Conservation (phyloP, 2,888 invertebrate genomes). For the Polydrusus pterygomalis region DNA sequence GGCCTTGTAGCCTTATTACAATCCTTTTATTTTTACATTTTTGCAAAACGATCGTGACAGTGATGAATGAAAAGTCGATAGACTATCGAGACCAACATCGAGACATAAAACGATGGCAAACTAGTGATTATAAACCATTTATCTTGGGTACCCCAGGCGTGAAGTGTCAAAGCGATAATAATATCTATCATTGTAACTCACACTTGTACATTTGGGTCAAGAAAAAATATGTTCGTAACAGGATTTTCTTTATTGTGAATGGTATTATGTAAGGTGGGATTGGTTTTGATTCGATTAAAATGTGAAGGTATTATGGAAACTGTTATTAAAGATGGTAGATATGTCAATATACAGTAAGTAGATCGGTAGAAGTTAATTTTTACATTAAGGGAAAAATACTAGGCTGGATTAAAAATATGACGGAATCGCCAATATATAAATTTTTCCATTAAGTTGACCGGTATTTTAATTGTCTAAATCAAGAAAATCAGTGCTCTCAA, state of each 20-base stretch:
- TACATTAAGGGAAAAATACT: too few species aligned
- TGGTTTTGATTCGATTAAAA: constrained; percentile 1
- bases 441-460: too few species aligned
- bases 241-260: constrained; percentile 35
- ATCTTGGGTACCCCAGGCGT: constrained; percentile 36
- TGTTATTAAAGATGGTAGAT: too few species aligned
- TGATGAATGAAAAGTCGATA: constrained; percentile 42
- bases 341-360: not conserved
- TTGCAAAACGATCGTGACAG: constrained; percentile 37
- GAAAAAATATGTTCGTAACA: constrained; percentile 39
- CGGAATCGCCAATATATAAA: too few species aligned
- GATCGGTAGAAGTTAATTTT: not conserved
- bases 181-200: constrained; percentile 49
- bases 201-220: constrained; percentile 48
- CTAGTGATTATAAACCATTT: constrained; percentile 35
- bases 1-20: constrained; percentile 22
- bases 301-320: constrained; percentile 2
- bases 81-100: constrained; percentile 8
- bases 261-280: constrained; percentile 29
- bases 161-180: constrained; percentile 47
- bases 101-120: constrained; percentile 38
- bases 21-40: constrained; percentile 39
- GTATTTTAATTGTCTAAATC: too few species aligned
- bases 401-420: too few species aligned
- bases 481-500: too few species aligned